phyloP scores from a whole-genome alignment of 2,888 invertebrate genomes.

The Dysmachus trigonus region DNA sequence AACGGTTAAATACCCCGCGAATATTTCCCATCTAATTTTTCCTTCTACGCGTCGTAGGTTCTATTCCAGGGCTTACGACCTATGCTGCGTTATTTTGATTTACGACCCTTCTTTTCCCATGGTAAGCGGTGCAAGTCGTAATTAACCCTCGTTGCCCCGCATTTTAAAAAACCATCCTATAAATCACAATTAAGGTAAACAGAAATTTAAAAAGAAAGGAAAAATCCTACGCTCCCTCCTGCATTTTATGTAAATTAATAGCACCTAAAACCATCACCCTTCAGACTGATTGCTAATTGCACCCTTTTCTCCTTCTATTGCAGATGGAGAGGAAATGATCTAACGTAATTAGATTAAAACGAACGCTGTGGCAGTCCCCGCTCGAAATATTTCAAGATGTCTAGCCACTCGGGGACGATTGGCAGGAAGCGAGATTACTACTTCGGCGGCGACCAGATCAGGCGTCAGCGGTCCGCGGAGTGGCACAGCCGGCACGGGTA shows the following conservation, averaged over 20 bases:
- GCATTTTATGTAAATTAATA: neutral
- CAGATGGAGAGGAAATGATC: constrained; percentile 32
- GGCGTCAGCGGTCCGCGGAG: constrained; percentile 68
- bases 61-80: neutral
- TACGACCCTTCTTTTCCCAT: neutral
- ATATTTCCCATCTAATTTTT: neutral
- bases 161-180: neutral
- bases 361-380: neutral
- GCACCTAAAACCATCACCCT: neutral
- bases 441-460: constrained; percentile 60
- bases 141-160: neutral
- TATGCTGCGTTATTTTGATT: neutral
- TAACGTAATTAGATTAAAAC: neutral
- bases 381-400: constrained; percentile 56
- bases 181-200: constrained; percentile 1
- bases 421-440: constrained; percentile 60
- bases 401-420: constrained; percentile 64
- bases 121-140: neutral
- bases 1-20: neutral
- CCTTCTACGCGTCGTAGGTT: neutral
- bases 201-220: neutral
- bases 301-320: neutral
- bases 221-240: neutral
- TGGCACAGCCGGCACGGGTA: constrained; percentile 68
- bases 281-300: neutral